These are phyloP conservation scores for Cyprinodon diabolis DNA, from an alignment of 2,797 vertebrate genomes.

Conservation along the genomic window DNA sequence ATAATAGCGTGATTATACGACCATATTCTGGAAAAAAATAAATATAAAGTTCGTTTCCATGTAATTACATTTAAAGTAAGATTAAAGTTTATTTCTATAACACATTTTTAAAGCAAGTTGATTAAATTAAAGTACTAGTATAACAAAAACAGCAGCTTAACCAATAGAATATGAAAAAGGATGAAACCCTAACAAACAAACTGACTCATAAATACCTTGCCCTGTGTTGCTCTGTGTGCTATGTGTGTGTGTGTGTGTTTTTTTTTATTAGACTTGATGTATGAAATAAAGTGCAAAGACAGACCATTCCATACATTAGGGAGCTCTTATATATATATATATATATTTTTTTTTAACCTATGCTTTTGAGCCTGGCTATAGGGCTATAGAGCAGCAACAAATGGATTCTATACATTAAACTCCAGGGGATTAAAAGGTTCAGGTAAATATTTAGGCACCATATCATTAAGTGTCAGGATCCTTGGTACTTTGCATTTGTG, in stretches of 20 bases:
- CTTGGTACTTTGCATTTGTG: not conserved
- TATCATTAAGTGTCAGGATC: not conserved
- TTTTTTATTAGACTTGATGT: too few species aligned
- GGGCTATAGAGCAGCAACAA: too few species aligned
- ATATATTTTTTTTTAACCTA: not conserved
- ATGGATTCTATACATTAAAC: not conserved
- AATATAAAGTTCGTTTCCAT: not conserved
- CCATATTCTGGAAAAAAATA: not conserved
- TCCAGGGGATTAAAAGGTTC: not conserved
- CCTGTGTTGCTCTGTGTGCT: too few species aligned
- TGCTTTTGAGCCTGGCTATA: not conserved
- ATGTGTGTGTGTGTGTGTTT: too few species aligned
- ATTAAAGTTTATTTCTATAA: not conserved
- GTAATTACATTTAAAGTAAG: not conserved
- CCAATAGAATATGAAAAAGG: too few species aligned
- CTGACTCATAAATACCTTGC: too few species aligned
- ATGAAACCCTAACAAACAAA: too few species aligned
- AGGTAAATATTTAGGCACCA: not conserved
- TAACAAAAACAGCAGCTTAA: not conserved
- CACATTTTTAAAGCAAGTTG: not conserved
- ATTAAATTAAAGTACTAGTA: not conserved
- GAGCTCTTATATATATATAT: too few species aligned
- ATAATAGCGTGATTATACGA: not conserved
- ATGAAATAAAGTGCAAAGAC: not conserved
- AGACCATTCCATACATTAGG: not conserved